A percentile compares a stretch with the other conserved stretches of the same genome.
phyloP scores from a whole-genome alignment of 2,888 invertebrate genomes.

The Hirtodrosophila duncani region DNA sequence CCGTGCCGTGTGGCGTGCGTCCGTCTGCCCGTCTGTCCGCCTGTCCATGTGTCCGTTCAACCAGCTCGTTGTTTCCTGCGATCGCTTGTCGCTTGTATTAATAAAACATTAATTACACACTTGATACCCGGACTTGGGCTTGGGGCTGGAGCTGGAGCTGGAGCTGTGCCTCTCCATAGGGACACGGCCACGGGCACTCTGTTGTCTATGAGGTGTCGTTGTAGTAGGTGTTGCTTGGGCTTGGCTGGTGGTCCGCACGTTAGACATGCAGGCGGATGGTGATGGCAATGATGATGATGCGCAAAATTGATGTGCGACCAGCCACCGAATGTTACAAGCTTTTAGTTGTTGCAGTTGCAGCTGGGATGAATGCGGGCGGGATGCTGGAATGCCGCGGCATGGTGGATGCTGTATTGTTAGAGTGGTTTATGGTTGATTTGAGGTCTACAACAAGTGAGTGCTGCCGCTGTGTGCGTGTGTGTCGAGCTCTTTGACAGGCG shows the following conservation, averaged over 20 bases:
- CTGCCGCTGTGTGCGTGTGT: too few species aligned
- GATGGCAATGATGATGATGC: conserved; percentile 59
- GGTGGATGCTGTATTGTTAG: too few species aligned
- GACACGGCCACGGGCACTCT: background rate
- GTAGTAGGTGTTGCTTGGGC: conserved; percentile 60
- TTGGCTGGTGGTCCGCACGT: conserved; percentile 66
- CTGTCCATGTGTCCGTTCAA: too few species aligned
- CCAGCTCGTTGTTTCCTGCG: conserved; percentile 36
- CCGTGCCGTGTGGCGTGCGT: conserved; percentile 18
- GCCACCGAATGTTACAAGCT: conserved; percentile 55
- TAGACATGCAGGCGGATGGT: conserved; percentile 37
- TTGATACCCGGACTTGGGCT: conserved; percentile 50
- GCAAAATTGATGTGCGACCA: conserved; percentile 64
- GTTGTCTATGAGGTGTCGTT: conserved; percentile 63
- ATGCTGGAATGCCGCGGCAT: too few species aligned
- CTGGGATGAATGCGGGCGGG: too few species aligned
- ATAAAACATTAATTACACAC: conserved; percentile 78
- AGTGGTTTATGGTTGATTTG: too few species aligned
- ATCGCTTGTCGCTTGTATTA: conserved; percentile 78
- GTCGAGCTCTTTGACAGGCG: too few species aligned
- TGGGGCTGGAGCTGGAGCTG: conserved; percentile 2
- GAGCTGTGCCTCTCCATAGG: background rate
- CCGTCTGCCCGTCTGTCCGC: too few species aligned
- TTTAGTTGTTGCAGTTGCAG: too few species aligned
- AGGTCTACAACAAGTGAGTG: too few species aligned